Percentiles rank a stretch among this genome's conserved stretches.
phyloP scores from a whole-genome alignment of 2,113 vertebrate genomes.

The Recurvirostra avosetta region DNA sequence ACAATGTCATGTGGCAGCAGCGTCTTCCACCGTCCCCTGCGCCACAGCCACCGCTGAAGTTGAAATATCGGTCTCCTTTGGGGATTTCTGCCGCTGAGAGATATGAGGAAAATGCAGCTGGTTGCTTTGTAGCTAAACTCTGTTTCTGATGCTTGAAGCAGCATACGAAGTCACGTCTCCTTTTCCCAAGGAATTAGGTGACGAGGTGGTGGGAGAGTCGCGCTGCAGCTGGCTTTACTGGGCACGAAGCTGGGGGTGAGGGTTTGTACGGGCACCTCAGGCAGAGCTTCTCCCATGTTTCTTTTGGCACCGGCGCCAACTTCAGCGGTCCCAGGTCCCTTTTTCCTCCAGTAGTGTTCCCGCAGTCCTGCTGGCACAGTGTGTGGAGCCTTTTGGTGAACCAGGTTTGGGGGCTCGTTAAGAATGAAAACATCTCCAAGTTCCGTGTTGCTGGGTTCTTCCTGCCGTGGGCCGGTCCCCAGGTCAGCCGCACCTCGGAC shows the following conservation, averaged over 20 bases:
- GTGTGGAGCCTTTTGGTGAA: background rate
- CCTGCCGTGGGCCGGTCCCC: background rate
- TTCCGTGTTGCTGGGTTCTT: rapidly evolving
- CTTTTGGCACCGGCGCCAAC: background rate
- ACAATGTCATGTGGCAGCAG: background rate
- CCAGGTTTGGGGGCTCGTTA: background rate
- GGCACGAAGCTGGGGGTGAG: background rate
- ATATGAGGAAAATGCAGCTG: background rate
- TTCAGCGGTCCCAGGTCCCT: background rate
- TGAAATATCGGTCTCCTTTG: background rate
- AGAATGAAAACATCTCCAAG: background rate
- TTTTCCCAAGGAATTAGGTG: background rate
- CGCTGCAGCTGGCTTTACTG: background rate
- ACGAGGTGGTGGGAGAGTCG: background rate
- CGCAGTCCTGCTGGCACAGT: background rate
- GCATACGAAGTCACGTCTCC: background rate
- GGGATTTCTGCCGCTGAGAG: background rate
- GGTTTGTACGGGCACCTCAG: rapidly evolving
- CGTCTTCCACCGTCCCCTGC: background rate
- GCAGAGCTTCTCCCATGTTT: background rate
- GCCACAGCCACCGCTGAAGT: background rate
- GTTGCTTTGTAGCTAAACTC: background rate
- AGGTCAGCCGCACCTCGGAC: rapidly evolving
- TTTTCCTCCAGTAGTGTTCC: background rate
- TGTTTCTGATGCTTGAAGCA: background rate